Percentiles rank a stretch among this genome's conserved stretches.
These are phyloP conservation scores for Phataginus tetradactyla DNA, from an alignment of 2,797 vertebrate genomes.

Conservation along the genomic window DNA sequence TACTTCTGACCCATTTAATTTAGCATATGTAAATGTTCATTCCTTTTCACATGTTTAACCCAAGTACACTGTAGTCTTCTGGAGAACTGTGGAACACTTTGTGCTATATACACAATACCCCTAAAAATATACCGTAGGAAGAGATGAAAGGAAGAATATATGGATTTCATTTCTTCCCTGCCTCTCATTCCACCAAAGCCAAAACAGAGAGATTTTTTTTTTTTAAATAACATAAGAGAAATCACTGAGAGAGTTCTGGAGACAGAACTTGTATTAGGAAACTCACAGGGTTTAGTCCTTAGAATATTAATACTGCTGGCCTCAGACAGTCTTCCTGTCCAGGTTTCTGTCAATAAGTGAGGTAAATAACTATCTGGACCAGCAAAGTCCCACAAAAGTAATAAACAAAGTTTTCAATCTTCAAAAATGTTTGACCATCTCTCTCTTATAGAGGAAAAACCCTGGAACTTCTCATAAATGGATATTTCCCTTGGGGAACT, in stretches of 20 bases:
- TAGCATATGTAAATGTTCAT: background rate
- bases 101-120: background rate
- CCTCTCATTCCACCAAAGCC: conserved; percentile 4
- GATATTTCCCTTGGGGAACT: conserved; percentile 64
- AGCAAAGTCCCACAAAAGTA: conserved; percentile 52
- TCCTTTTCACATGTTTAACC: background rate
- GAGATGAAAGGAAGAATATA: conserved; percentile 28
- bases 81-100: background rate
- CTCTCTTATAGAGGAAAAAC: conserved; percentile 33
- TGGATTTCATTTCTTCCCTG: background rate
- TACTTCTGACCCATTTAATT: background rate
- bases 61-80: background rate
- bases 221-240: background rate
- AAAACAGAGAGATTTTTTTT: background rate
- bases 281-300: conserved; percentile 27
- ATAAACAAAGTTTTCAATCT: conserved; percentile 72
- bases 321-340: background rate
- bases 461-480: conserved; percentile 40
- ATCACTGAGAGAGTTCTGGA: background rate
- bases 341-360: conserved; percentile 54
- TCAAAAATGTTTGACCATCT: conserved; percentile 57
- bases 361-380: conserved; percentile 50
- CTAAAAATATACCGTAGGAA: background rate
- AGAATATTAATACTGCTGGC: conserved; percentile 37
- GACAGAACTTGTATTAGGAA: conserved; percentile 28